Base-by-base conservation (phyloP, 1,140 invertebrate species). In the Ceratina calcarata region DNA sequence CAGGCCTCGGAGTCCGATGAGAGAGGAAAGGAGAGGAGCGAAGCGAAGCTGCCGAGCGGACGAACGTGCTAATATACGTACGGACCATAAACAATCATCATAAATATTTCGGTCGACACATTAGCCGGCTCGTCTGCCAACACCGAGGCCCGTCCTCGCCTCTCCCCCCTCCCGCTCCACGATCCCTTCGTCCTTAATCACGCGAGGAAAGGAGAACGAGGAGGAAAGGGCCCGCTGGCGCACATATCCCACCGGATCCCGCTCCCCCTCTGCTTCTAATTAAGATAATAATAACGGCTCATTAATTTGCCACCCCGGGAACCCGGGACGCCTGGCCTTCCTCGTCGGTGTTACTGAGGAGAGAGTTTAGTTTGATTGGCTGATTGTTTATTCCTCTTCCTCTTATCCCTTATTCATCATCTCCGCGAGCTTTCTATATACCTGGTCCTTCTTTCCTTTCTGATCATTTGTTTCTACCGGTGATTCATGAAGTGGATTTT, bases 71-170 rank as follows among this genome's bases (percentile, higher is more conserved):
- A 91, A 91, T 91, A 91, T 91, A 90, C 91, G 88, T 88, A 87
- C 87, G 89, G 87, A 90, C 89, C 90, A 91, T 91, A 91, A 91
- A 91, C 90, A 91, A 91, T 91, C 90, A 91, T 91, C 90, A 91
- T 91, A 91, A 91, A 91, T 91, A 91, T 91, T 90, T 91, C 87
- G 87, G 87, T 91, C 91, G 89, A 91, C 90, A 91, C 91, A 91
- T 91, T 91, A 91, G 90, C 88, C 68, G 66, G 84, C 83, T 87
- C 84, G 87, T 89, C 89, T 90, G 89, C 89, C 89, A 90, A 90
- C 89, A 90, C 87, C 81, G 82, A 74, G 65, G 77, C 82, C 83
- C 76, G 84, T 80, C 87, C 80, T 82, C 37, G 37, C 37, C 37
- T 10, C 37, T 0, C 37, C 37, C 7, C 32, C 6, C 32, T 6